These are phyloP conservation scores for Diabrotica virgifera DNA, from an alignment of 1,140 invertebrate genomes.

Conservation along the genomic window DNA sequence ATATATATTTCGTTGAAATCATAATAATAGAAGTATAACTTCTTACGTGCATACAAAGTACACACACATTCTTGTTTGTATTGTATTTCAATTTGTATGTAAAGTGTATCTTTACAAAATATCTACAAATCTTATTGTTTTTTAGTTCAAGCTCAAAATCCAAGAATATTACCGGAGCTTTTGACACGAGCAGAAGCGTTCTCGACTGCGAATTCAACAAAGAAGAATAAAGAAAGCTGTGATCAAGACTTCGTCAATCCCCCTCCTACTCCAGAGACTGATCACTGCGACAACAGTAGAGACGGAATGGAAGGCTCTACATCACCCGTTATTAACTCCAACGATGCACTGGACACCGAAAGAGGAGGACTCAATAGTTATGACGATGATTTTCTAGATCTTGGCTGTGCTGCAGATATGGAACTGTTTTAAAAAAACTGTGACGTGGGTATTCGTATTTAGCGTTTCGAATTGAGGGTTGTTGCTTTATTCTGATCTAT, in stretches of 20 bases:
- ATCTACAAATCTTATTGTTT: too few species aligned
- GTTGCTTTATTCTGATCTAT: not conserved
- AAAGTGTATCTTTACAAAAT: too few species aligned
- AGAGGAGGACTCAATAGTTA: slow-evolving; percentile 48
- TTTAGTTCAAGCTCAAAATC: too few species aligned
- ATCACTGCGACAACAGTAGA: slow-evolving; percentile 67
- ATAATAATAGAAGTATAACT: too few species aligned
- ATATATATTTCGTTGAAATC: too few species aligned
- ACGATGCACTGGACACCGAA: slow-evolving; percentile 15
- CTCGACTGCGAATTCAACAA: slow-evolving; percentile 45
- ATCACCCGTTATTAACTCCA: slow-evolving; percentile 15
- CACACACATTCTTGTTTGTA: too few species aligned
- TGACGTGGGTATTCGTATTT: too few species aligned
- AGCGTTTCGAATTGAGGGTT: too few species aligned
- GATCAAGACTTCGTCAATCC: slow-evolving; percentile 66
- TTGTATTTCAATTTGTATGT: too few species aligned
- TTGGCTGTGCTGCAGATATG: slow-evolving; percentile 68
- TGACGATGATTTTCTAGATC: slow-evolving; percentile 69
- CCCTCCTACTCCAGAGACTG: slow-evolving; percentile 73
- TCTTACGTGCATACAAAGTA: too few species aligned
- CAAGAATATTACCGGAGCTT: slow-evolving; percentile 57
- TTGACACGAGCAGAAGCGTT: slow-evolving; percentile 57
- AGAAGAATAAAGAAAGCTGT: slow-evolving; percentile 49
- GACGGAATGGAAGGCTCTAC: slow-evolving; percentile 53
- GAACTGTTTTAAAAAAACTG: slow-evolving; percentile 60